These are phyloP conservation scores for Halcyon badia DNA, from an alignment of 2,797 vertebrate species.

Conservation along the genomic window DNA sequence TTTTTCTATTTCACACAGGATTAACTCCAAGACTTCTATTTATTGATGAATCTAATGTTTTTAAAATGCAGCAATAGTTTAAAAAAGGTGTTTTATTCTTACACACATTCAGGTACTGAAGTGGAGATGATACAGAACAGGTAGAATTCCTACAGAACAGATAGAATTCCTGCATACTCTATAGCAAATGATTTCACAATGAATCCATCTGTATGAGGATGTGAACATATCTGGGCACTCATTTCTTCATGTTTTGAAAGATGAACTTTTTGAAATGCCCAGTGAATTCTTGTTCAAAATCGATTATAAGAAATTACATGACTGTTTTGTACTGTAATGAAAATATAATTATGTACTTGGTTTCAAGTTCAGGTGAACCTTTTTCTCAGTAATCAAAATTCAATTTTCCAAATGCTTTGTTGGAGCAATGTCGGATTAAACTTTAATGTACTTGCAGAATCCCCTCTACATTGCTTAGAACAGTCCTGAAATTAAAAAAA, in stretches of 20 bases:
- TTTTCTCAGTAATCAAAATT: not conserved
- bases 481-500: not conserved
- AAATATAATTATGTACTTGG: not conserved
- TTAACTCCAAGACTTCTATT: not conserved
- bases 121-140: not conserved
- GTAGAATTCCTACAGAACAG: not conserved
- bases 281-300: not conserved
- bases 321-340: not conserved
- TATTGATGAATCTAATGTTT: not conserved
- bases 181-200: not conserved
- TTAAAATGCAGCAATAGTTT: not conserved
- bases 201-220: not conserved
- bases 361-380: not conserved
- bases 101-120: not conserved
- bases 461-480: not conserved
- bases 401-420: not conserved
- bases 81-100: not conserved
- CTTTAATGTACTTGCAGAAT: not conserved
- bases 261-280: not conserved
- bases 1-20: not conserved
- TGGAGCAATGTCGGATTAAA: not conserved
- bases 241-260: not conserved
- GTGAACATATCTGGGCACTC: not conserved
- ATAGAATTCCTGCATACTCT: not conserved
- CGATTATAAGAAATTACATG: not conserved